Conservation (phyloP, 2,888 invertebrate genomes). For the Biston betularia region DNA sequence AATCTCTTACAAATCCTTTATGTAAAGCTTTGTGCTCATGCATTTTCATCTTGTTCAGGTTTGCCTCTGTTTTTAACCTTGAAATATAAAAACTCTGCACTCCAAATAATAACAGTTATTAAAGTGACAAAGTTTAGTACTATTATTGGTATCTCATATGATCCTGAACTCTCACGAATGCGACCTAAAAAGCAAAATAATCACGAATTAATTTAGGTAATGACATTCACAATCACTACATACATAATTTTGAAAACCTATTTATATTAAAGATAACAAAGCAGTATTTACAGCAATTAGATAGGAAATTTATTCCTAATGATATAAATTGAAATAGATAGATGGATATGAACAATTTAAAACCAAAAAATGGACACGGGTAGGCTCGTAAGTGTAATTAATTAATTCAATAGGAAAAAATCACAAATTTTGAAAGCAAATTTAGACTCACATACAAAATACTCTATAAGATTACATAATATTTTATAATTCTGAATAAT, state of each 20-base stretch:
- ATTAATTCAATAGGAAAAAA: no score
- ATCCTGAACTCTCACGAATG: constrained; percentile 87
- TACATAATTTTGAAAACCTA: neutral
- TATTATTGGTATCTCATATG: constrained; percentile 86
- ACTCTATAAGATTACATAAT: no score
- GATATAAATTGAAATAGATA: no score
- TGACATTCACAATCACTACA: neutral
- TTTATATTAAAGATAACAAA: neutral
- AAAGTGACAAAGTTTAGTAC: constrained; percentile 87
- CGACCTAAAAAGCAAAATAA: constrained; percentile 80
- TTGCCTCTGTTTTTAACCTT: constrained; percentile 62
- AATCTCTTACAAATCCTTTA: no score
- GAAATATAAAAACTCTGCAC: constrained; percentile 79
- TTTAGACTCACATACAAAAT: no score
- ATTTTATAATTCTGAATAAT: no score
- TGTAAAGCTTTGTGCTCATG: constrained; percentile 2
- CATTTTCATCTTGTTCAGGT: constrained; percentile 41
- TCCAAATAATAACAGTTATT: constrained; percentile 87
- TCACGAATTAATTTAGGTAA: constrained; percentile 5
- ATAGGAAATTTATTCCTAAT: neutral
- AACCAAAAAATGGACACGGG: no score
- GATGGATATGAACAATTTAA: no score
- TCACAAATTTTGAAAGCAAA: no score
- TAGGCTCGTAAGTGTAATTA: no score
- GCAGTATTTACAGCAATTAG: neutral